Evolutionary conservation across 2,888 invertebrate genomes (phyloP), one percentile per base, ranked within the genome.

Genomic region (Pristionchus arcanus): DNA sequence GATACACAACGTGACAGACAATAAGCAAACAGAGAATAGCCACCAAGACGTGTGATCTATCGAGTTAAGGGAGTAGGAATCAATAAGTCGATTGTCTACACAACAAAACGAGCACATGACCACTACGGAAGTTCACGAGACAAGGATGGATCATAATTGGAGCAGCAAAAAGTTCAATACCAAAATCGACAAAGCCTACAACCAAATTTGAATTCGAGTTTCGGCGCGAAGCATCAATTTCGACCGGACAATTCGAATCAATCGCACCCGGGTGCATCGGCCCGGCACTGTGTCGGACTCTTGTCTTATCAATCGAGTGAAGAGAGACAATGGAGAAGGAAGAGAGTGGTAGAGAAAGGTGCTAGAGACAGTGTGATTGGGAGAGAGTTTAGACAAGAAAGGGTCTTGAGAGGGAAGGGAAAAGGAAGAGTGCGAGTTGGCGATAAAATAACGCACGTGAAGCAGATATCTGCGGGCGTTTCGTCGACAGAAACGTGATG

Each of bases 241-340:
- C 37, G 74, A 25, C 2, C 7, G 4, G 7, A 49, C 42, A 13
- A 49, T 9, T 49, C 37, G 74, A 34, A 74, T 74, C 68, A 31
- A 71, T 71, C 34, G 31, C 66, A 21, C 63, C n/a, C 63, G 74
- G 74, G 37, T 74, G 74, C 74, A 74, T 37, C 37, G 74, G n/a
- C 31, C 74, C 42, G 74, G 74, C 74, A 74, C 74, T 74, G 74
- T 16, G 74, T 16, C 37, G 74, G 74, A 74, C 74, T 74, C 74
- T n/a, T n/a, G 21, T 19, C 74, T 74, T 74, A 74, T 74, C 74
- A 74, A 74, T 31, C 34, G 31, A 66, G 66, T 49, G 66, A 11
- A 9, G 74, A 74, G 74, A 74, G 74, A 74, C 31, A 68, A 31
- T 13, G 68, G 31, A 2, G 7, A 31, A 31, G 15, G 0, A 37